Conservation (phyloP, 1,140 invertebrate species). For the Bradysia coprophila region DNA sequence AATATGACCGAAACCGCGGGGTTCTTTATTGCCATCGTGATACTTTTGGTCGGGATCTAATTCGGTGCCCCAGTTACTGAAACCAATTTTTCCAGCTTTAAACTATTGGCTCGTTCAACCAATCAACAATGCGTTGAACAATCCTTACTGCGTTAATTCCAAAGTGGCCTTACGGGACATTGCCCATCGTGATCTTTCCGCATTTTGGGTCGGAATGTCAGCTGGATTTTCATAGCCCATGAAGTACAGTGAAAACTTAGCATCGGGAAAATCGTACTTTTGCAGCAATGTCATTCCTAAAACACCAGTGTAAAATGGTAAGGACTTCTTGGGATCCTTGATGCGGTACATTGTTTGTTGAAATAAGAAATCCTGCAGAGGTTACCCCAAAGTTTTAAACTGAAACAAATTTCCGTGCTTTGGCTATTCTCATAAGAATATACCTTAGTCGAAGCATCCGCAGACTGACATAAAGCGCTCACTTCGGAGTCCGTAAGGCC, state of each 20-base stretch:
- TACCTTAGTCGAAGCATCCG: conserved; percentile 42
- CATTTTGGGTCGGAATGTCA: conserved; percentile 49
- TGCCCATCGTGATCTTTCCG: conserved; percentile 53
- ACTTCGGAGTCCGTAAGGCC: conserved; percentile 43
- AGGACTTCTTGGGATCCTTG: conserved; percentile 69
- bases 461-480: conserved; percentile 38
- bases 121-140: too few relatives aligned
- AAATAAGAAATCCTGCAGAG: conserved; percentile 66
- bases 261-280: conserved; percentile 73
- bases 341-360: conserved; percentile 95
- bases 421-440: conserved; percentile 2
- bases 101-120: too few relatives aligned
- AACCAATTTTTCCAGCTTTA: conserved; percentile 23
- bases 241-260: conserved; percentile 86
- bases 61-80: conserved; percentile 88
- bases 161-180: conserved; percentile 71
- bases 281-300: conserved; percentile 79
- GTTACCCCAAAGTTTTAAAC: too few relatives aligned
- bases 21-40: conserved; percentile 84
- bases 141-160: conserved; percentile 80
- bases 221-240: conserved; percentile 71
- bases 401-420: conserved; percentile 1
- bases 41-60: conserved; percentile 57
- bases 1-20: conserved; percentile 81
- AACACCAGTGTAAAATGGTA: conserved; percentile 81